Percentiles rank a stretch among this genome's conserved stretches.
These are phyloP conservation scores for Moxostoma hubbsi DNA, from an alignment of 2,797 vertebrate genomes.

Conservation along the genomic window DNA sequence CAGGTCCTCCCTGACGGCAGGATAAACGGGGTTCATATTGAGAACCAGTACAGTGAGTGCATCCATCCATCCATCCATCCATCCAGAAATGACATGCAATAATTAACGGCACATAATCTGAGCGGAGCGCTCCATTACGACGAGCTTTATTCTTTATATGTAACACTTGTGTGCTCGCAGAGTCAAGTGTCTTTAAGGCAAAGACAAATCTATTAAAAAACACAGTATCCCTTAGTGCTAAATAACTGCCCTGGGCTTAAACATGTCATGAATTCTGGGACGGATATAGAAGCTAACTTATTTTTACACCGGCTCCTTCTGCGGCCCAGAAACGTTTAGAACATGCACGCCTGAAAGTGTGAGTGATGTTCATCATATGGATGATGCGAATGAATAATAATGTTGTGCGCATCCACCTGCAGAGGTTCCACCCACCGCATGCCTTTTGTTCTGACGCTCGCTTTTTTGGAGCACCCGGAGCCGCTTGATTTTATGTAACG, in stretches of 20 bases:
- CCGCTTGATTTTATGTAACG: constrained; percentile 56
- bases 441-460: constrained; percentile 55
- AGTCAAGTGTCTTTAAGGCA: constrained; percentile 74
- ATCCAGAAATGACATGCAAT: constrained; percentile 33
- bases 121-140: constrained; percentile 70
- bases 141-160: constrained; percentile 53
- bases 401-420: constrained; percentile 72
- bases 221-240: constrained; percentile 70
- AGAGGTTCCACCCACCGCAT: constrained; percentile 77
- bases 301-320: constrained; percentile 78
- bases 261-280: constrained; percentile 76
- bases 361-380: constrained; percentile 37
- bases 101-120: constrained; percentile 63
- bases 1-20: constrained; percentile 84
- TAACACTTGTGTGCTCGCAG: constrained; percentile 67
- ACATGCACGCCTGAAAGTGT: constrained; percentile 62
- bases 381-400: constrained; percentile 40
- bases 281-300: constrained; percentile 78
- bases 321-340: constrained; percentile 66
- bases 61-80: constrained; percentile 21
- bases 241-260: constrained; percentile 71
- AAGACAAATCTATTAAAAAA: constrained; percentile 72
- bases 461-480: constrained; percentile 54
- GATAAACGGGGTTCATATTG: constrained; percentile 85
- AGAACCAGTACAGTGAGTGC: constrained; percentile 90